These are phyloP conservation scores for Phoronis australis DNA, from an alignment of 2,888 invertebrate species.

Conservation along the genomic window DNA sequence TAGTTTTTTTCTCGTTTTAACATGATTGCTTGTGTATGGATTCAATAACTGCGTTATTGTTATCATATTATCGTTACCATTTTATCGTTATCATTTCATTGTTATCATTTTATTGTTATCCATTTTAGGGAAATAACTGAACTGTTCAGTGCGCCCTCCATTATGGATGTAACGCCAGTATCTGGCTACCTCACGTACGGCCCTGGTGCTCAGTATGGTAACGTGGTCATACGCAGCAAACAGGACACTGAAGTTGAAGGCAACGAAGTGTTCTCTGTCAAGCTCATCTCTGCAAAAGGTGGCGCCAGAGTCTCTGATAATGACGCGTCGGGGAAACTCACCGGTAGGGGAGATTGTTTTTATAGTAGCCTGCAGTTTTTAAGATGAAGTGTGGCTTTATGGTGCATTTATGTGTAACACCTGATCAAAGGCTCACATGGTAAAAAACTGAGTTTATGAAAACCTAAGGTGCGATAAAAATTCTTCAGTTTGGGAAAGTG, in stretches of 20 bases:
- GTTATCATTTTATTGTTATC: background rate
- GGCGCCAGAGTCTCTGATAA: conserved; percentile 35
- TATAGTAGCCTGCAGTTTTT: too few species aligned
- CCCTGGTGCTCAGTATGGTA: conserved; percentile 16
- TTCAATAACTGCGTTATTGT: background rate
- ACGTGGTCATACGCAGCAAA: conserved; percentile 25
- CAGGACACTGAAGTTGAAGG: conserved; percentile 44
- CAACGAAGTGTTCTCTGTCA: conserved; percentile 40
- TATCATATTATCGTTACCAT: background rate
- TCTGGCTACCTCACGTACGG: conserved; percentile 38
- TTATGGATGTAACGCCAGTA: conserved; percentile 33
- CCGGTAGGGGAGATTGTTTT: too few species aligned
- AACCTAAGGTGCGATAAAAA: too few species aligned
- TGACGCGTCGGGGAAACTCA: conserved; percentile 31
- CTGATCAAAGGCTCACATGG: too few species aligned
- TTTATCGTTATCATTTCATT: background rate
- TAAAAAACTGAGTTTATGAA: too few species aligned
- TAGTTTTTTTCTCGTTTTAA: too few species aligned
- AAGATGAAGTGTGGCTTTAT: too few species aligned
- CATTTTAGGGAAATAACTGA: conserved; percentile 31
- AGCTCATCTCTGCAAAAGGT: conserved; percentile 33
- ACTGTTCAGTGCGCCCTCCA: conserved; percentile 29
- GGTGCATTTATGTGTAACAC: too few species aligned
- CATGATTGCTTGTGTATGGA: background rate
- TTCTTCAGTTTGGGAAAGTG: too few species aligned